phyloP scores from a whole-genome alignment of 2,888 invertebrate species.

The Monochamus alternatus region DNA sequence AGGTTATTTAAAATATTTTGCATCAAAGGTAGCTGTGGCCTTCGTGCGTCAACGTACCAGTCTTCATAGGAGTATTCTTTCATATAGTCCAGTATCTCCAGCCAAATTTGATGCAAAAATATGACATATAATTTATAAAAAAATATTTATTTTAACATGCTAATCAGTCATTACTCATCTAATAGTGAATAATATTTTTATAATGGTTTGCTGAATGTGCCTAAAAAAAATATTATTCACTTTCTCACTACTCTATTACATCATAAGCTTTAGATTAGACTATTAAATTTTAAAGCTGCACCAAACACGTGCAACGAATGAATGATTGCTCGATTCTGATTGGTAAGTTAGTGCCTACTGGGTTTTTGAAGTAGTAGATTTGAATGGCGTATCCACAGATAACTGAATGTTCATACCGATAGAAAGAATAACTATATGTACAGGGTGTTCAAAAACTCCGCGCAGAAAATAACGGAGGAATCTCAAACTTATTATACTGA shows the following conservation, averaged over 20 bases:
- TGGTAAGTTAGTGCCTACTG: background rate
- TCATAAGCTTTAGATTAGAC: slow-evolving; percentile 26
- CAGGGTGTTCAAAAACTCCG: no score
- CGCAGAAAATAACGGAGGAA: no score
- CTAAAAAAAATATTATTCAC: slow-evolving; percentile 14
- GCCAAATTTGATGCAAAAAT: background rate
- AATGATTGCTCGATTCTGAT: slow-evolving; percentile 24
- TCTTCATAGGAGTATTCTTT: background rate
- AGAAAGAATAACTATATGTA: no score
- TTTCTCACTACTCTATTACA: slow-evolving; percentile 15
- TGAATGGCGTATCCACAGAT: background rate
- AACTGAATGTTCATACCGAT: background rate
- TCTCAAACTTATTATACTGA: no score
- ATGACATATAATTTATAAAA: background rate
- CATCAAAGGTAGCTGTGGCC: background rate
- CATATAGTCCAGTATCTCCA: background rate
- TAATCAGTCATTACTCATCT: background rate
- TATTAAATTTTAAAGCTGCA: slow-evolving; percentile 11
- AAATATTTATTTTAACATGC: background rate
- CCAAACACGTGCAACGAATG: slow-evolving; percentile 11
- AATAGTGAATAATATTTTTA: background rate
- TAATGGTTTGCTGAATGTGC: background rate
- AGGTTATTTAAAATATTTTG: background rate
- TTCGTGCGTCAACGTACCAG: background rate
- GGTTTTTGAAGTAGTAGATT: slow-evolving; percentile 15